phyloP scores from a whole-genome alignment of 37 sponge, comb jelly and placozoan species.

The Halichondria panicea region DNA sequence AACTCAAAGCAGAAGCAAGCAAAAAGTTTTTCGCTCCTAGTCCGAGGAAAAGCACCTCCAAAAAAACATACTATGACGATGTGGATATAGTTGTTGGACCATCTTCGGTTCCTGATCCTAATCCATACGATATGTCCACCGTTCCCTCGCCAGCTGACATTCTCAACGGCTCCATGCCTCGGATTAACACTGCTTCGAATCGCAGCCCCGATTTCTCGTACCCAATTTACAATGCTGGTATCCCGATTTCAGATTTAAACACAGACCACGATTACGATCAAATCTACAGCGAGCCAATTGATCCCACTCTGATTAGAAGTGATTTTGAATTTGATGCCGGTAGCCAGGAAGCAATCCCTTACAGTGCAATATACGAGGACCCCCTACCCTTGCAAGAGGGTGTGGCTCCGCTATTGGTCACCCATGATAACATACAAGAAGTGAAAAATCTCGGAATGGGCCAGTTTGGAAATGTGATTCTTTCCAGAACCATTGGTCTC shows the following conservation, averaged over 20 bases:
- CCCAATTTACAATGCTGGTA: conserved; percentile 38
- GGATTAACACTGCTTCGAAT: conserved; percentile 4
- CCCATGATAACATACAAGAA: conserved; percentile 43
- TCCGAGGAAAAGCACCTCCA: too few species aligned
- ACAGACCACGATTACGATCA: conserved; percentile 53
- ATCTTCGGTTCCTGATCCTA: background rate
- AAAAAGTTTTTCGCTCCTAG: background rate
- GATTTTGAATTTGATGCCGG: conserved; percentile 19
- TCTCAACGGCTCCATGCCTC: conserved; percentile 54
- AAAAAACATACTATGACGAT: conserved; percentile 44
- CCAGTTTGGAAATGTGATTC: conserved; percentile 78
- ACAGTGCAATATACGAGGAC: conserved; percentile 71
- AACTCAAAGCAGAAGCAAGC: conserved; percentile 6
- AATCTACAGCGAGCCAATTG: conserved; percentile 69
- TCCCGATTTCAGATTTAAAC: background rate
- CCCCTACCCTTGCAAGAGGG: conserved; percentile 20
- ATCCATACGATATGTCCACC: conserved; percentile 10
- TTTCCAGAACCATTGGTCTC: conserved; percentile 50
- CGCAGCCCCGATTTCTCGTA: conserved; percentile 53
- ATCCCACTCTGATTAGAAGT: conserved; percentile 44
- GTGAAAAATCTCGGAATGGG: conserved; percentile 64
- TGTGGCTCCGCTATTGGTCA: conserved; percentile 29
- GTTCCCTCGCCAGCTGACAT: conserved; percentile 61
- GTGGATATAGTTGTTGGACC: background rate
- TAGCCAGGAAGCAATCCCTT: conserved; percentile 31